Evolutionary conservation across 2,888 invertebrate genomes (phyloP).

Genomic region (Andrena flavipes): DNA sequence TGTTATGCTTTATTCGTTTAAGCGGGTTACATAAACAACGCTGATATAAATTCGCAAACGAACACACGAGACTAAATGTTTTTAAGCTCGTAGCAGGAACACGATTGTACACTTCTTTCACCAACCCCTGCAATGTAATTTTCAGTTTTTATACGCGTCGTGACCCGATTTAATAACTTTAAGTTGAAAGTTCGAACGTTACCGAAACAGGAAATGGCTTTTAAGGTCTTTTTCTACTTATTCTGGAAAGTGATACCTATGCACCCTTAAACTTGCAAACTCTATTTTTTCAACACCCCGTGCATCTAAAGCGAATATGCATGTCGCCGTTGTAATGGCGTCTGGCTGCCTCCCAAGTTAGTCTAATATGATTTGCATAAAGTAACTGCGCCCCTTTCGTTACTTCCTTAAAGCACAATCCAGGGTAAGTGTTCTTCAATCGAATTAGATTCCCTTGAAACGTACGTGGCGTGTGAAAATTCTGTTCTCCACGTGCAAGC

Average conservation of each 20-base stretch:
- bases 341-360: conserved; percentile 61
- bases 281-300: conserved; percentile 13
- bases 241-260: not conserved
- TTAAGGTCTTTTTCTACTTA: conserved; percentile 3
- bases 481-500: too few species aligned
- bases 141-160: not conserved
- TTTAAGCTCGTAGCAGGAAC: not conserved
- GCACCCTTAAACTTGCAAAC: not conserved
- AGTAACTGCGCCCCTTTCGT: conserved; percentile 38
- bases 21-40: too few species aligned
- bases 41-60: too few species aligned
- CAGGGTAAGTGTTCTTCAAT: not conserved
- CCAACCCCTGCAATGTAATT: not conserved
- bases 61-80: not conserved
- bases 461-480: too few species aligned
- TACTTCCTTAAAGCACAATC: conserved; percentile 21
- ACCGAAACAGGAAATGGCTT: conserved; percentile 22
- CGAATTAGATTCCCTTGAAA: conserved; percentile 9
- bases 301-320: conserved; percentile 11
- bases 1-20: too few species aligned
- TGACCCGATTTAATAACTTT: not conserved
- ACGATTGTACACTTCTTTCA: not conserved
- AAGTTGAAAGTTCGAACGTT: conserved; percentile 1
- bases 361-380: conserved; percentile 60
- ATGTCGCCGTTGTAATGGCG: conserved; percentile 42